Base-by-base conservation (phyloP, 2,888 invertebrate genomes). In the Eudasyphora cyanicolor region DNA sequence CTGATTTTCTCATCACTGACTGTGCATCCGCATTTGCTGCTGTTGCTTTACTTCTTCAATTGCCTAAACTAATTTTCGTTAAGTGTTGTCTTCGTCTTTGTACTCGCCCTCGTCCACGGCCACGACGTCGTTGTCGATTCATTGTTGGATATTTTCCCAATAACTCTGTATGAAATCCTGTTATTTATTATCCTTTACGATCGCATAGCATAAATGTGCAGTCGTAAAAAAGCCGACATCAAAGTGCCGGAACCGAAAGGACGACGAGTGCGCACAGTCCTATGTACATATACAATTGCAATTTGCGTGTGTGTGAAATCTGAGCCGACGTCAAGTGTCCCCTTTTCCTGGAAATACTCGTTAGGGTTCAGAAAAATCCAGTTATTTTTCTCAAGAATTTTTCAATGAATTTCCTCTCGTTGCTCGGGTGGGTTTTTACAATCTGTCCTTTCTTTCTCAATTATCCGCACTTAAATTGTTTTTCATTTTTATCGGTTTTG, bases 191-290 rank as follows among this genome's bases (percentile, higher is more conserved):
- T 64, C 64, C 64, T 35, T 62, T 62, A 54, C 29, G 64, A 57
- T 75, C 62, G 74, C 49, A 64, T 67, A 38, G 32, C 64, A 57
- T 54, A 12, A 62, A 71, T 70, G 45, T 24, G 10, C 17, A 3
- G 27, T 57, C 27, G 57, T 57, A 14, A 45, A 69, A 49, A 0
- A 14, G 21, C 21, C 69, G 62, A 83, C 74, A 80, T 83, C 80
- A 83, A 82, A 82, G 79, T 14, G 67, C 75, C 79, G 82, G 82
- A 82, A 76, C 76, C 57, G 12, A 35, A 49, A n/a, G n/a, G 45
- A n/a, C 38, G 14, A 38, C 10, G n/a, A n/a, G n/a, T n/a, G n/a
- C n/a, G n/a, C n/a, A n/a, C n/a, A n/a, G 12, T n/a, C 45, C n/a
- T 45, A n/a, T n/a, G n/a, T n/a, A n/a, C n/a, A n/a, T 45, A 45